Evolutionary conservation across 2,797 vertebrate species (phyloP).

Genomic region (Gephyroberyx darwinii): DNA sequence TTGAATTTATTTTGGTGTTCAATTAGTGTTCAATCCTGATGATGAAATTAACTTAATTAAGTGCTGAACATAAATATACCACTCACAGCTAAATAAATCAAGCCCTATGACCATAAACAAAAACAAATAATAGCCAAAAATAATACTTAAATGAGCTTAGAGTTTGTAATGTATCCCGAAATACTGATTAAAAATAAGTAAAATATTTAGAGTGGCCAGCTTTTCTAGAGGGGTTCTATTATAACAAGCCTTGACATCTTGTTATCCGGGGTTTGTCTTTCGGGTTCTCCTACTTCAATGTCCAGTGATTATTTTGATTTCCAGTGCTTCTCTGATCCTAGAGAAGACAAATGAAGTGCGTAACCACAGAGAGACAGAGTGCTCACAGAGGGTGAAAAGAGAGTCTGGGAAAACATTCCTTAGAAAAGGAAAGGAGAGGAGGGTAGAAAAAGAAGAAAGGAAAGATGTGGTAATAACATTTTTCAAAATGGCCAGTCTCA

Average conservation of each 20-base stretch:
- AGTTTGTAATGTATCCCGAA: neutral
- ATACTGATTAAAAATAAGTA: conserved; percentile 6
- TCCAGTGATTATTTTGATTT: conserved; percentile 80
- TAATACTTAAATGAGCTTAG: neutral
- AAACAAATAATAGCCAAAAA: neutral
- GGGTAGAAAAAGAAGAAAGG: conserved; percentile 28
- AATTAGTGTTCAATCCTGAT: neutral
- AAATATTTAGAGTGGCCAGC: conserved; percentile 13
- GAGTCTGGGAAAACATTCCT: conserved; percentile 80
- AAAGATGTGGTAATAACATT: conserved; percentile 55
- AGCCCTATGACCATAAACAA: neutral
- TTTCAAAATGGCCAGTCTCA: conserved; percentile 31
- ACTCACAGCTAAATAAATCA: neutral
- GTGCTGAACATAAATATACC: neutral
- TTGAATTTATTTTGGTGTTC: neutral
- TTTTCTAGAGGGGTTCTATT: conserved; percentile 22
- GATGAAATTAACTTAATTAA: neutral
- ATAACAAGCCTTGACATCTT: conserved; percentile 66
- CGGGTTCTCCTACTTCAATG: conserved; percentile 60
- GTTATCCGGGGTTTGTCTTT: conserved; percentile 69
- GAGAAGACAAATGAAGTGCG: conserved; percentile 81
- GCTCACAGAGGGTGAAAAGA: conserved; percentile 72
- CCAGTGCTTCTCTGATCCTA: conserved; percentile 77
- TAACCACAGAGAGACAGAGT: conserved; percentile 77
- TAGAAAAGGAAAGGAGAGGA: conserved; percentile 59